Conservation (phyloP, 1,140 invertebrate species). For the Cotesia chilonis region DNA sequence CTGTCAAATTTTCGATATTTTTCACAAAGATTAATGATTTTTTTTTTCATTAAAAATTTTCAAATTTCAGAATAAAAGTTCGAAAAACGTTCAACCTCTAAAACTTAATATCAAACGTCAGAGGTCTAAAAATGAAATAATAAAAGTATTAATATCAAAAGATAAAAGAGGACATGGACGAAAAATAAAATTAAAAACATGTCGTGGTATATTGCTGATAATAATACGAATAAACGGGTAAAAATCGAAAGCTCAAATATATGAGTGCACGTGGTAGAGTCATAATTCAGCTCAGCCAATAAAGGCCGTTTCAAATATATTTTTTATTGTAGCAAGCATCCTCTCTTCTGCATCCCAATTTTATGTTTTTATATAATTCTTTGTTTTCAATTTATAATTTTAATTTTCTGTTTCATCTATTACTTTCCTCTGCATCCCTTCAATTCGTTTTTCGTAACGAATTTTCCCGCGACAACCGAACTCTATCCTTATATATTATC, state of each 20-base stretch:
- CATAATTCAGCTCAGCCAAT: constrained; percentile 6
- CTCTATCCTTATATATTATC: not conserved
- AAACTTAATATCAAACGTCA: too few species aligned
- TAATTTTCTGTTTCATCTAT: too few species aligned
- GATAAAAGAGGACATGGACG: not conserved
- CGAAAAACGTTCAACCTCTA: too few species aligned
- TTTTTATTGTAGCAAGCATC: not conserved
- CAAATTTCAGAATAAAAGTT: too few species aligned
- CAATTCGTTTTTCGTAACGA: not conserved
- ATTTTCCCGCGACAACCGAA: constrained; percentile 9
- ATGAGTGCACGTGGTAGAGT: constrained; percentile 1
- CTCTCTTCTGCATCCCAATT: not conserved
- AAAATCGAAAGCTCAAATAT: constrained; percentile 14
- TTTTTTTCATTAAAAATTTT: too few species aligned
- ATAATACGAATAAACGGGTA: not conserved
- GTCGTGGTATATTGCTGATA: not conserved
- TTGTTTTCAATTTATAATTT: too few species aligned
- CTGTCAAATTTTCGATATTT: too few species aligned
- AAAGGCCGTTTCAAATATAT: not conserved
- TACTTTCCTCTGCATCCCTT: not conserved
- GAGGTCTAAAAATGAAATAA: too few species aligned
- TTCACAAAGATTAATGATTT: too few species aligned
- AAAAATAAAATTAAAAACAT: constrained; percentile 2
- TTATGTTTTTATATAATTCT: not conserved
- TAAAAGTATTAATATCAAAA: not conserved